These are phyloP conservation scores for Xenotilapia longispinis DNA, from an alignment of 2,113 vertebrate genomes.

Conservation along the genomic window DNA sequence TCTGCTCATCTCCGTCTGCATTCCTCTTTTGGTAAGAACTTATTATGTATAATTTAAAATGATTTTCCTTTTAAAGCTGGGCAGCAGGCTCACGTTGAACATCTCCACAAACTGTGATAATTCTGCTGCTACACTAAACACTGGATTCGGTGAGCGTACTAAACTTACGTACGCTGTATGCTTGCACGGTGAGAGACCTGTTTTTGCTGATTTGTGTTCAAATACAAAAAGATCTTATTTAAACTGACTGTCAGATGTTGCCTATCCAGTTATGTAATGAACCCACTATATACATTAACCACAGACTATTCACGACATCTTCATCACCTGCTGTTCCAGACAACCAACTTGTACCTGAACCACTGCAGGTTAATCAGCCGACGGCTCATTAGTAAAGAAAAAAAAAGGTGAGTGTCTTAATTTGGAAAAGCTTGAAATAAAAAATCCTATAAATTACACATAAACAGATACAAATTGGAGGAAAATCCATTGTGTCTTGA, in stretches of 20 bases:
- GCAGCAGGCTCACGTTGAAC: rapidly evolving
- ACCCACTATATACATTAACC: background rate
- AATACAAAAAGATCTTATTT: background rate
- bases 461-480: background rate
- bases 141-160: rapidly evolving
- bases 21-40: background rate
- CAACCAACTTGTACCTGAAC: background rate
- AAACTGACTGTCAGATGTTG: background rate
- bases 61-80: background rate
- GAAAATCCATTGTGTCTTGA: background rate
- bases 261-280: background rate
- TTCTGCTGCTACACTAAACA: background rate
- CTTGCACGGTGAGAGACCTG: background rate
- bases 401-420: background rate
- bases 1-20: background rate
- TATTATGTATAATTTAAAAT: rapidly evolving
- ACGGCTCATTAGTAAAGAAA: rapidly evolving
- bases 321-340: background rate
- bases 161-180: background rate
- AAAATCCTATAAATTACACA: background rate
- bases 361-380: background rate
- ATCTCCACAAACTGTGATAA: background rate
- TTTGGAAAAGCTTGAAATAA: background rate
- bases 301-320: rapidly evolving
- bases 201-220: background rate